Conservation (phyloP, 2,888 invertebrate genomes). For the Drosophila kambysellisi region DNA sequence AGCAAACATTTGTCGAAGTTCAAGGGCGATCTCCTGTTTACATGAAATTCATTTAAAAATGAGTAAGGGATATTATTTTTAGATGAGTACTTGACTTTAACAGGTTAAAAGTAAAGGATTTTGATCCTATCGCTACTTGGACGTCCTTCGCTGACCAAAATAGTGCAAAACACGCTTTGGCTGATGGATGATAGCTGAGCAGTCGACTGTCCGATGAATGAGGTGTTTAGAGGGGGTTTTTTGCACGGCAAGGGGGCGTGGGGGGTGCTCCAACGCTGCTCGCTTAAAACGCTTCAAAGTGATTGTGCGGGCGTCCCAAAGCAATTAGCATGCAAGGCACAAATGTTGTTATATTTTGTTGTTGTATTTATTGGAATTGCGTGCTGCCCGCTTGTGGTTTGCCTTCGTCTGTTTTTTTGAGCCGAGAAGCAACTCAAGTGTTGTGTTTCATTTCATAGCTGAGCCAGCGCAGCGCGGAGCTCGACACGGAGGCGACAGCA, state of each 20-base stretch:
- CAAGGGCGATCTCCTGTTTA: background rate
- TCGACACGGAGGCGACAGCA: conserved; percentile 73
- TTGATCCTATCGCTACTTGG: background rate
- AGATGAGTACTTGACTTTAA: background rate
- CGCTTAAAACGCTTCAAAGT: conserved; percentile 43
- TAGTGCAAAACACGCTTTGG: conserved; percentile 12
- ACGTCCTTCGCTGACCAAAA: conserved; percentile 47
- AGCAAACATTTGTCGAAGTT: background rate
- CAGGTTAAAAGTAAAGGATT: background rate
- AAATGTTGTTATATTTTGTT: conserved; percentile 6
- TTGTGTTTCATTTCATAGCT: conserved; percentile 52
- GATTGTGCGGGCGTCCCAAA: conserved; percentile 59
- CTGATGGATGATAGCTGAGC: conserved; percentile 3
- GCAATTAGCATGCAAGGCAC: conserved; percentile 72
- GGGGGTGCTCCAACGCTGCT: background rate
- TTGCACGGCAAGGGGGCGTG: background rate
- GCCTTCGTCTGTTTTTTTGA: conserved; percentile 41
- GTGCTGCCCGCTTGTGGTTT: conserved; percentile 58
- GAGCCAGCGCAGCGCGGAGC: conserved; percentile 52
- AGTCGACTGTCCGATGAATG: conserved; percentile 30
- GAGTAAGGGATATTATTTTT: background rate
- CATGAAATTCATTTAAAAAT: background rate
- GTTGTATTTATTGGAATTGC: conserved; percentile 71
- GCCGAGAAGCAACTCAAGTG: conserved; percentile 20
- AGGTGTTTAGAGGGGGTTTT: background rate